Percentiles rank a stretch among this genome's conserved stretches.
Conservation (phyloP, 2,888 invertebrate species). For the Gymnosoma rotundatum region DNA sequence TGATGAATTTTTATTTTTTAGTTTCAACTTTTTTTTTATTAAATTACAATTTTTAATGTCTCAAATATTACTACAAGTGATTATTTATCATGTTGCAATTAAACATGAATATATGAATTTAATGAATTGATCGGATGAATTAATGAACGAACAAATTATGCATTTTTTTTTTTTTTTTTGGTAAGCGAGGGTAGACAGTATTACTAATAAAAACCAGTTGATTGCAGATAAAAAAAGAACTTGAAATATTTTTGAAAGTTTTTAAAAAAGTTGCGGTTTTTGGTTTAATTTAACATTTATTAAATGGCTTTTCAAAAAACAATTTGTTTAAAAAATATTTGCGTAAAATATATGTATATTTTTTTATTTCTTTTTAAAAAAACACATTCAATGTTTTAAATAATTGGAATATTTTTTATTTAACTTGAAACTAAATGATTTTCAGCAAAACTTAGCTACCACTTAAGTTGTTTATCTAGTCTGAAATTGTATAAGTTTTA, state of each 20-base stretch:
- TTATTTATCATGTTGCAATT: slow-evolving; percentile 54
- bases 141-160: slow-evolving; percentile 31
- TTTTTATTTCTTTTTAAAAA: no score
- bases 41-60: slow-evolving; percentile 39
- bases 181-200: slow-evolving; percentile 38
- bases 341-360: no score
- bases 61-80: slow-evolving; percentile 56
- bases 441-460: no score
- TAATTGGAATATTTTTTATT: no score
- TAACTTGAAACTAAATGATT: no score
- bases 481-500: no score
- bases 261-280: not conserved
- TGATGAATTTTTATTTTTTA: slow-evolving; percentile 37
- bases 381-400: no score
- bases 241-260: not conserved
- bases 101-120: slow-evolving; percentile 50
- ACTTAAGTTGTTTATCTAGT: no score
- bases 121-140: slow-evolving; percentile 21
- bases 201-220: slow-evolving; percentile 66
- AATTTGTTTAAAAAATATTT: no score
- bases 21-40: slow-evolving; percentile 28
- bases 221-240: slow-evolving; percentile 25
- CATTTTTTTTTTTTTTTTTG: slow-evolving; percentile 9
- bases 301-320: no score
- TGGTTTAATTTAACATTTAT: no score